Evolutionary conservation across 2,113 vertebrate species (phyloP).

Genomic region (mouse (Mus musculus)): DNA sequence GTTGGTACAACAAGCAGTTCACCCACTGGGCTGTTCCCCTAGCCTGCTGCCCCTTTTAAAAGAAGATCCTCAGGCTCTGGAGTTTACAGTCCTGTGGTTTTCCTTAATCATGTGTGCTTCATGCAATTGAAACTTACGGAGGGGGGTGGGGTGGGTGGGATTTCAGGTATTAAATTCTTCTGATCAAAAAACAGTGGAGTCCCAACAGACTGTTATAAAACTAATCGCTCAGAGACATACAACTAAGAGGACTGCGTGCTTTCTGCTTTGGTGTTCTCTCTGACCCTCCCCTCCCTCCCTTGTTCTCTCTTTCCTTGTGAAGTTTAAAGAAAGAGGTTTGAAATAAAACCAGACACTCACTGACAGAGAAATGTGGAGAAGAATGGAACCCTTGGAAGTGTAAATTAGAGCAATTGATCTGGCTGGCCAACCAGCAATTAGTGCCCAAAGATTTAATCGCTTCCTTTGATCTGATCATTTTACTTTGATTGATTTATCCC

Average conservation of each 20-base stretch:
- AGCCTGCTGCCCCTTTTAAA: neutral
- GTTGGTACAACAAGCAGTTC: no score
- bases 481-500: neutral
- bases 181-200: neutral
- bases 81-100: neutral
- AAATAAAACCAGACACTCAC: neutral
- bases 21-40: no score
- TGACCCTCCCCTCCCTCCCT: no score
- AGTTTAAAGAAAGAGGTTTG: neutral
- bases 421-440: neutral
- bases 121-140: neutral
- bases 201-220: neutral
- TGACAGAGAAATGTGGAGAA: neutral
- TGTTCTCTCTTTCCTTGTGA: neutral
- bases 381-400: neutral
- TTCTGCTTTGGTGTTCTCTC: no score
- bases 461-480: slow-evolving; percentile 12
- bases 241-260: neutral
- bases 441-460: neutral
- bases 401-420: neutral
- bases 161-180: neutral
- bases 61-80: neutral
- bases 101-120: neutral
- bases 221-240: neutral
- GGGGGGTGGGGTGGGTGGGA: no score